Base-by-base conservation (phyloP, 2,113 vertebrate species). In the Otus sunia region DNA sequence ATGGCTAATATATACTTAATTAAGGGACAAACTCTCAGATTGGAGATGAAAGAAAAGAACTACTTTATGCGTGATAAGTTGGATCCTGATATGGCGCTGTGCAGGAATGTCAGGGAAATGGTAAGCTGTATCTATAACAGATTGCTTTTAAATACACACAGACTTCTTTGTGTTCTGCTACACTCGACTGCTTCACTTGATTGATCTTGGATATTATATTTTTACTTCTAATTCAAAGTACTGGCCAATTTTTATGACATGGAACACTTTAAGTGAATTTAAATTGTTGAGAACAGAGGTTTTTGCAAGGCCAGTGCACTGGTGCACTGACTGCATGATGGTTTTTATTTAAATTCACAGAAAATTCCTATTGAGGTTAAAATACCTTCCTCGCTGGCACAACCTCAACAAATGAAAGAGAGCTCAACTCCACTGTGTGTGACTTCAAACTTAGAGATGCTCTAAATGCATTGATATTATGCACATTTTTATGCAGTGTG, bases 21-120 rank as follows among this genome's bases (percentile, higher is more conserved):
- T 97, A 98, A 99, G 97, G 99, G 99, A 89, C 96, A 98, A 69
- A 94, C 96, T 30, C 98, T 99, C 74, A 98, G 99, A 86, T 98
- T 96, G 23, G 99, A 99, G 76, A 98, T 99, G 98, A 99, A 98
- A 92, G 99, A 99, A 95, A 99, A 98, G 96, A 99, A 99, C 96
- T 97, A 98, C 95, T 99, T 99, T 98, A 97, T 99, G 88, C 97
- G 99, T 96, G 99, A 99, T 97, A 99, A 98, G 95, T 58, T 99
- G 97, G 99, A 99, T 97, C 98, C 99, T 47, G 99, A 99, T 67
- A 99, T 99, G 99, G 98, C 99, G 43, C 93, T 99, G 52, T 99
- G 99, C 97, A 99, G 98, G 97, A 99, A 99, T 92, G 98, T 98
- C 96, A 98, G 99, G 98, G 99, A 99, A 96, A 98, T 99, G 99